Conservation (phyloP, 2,113 vertebrate species). For the Phylloscopus whistleri region DNA sequence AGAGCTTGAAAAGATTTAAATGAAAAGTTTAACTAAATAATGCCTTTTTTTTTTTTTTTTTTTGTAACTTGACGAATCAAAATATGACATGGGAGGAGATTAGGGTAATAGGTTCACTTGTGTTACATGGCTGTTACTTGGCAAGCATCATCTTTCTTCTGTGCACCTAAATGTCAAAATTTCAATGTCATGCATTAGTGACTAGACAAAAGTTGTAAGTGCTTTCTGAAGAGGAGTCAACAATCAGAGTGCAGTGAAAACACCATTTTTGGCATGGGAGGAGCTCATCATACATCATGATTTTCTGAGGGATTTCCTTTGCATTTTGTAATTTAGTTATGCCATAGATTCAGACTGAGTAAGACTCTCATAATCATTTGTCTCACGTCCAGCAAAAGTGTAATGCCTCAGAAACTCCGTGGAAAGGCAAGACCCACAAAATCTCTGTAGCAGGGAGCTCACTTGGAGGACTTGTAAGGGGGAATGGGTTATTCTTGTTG, state of each 20-base stretch:
- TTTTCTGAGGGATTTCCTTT: not conserved
- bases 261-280: not conserved
- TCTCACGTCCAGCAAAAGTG: not conserved
- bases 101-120: not conserved
- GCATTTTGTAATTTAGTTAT: not conserved
- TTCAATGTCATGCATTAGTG: not conserved
- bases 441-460: not conserved
- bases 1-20: not conserved
- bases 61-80: not conserved
- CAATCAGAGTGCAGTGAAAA: not conserved
- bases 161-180: not conserved
- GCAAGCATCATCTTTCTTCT: not conserved
- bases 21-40: not conserved
- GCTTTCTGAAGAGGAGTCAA: not conserved
- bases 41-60: not conserved
- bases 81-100: not conserved
- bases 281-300: fast-evolving
- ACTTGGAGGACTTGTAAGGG: not conserved
- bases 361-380: not conserved
- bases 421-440: not conserved
- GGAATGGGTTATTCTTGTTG: not conserved
- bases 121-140: not conserved
- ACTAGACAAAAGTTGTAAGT: not conserved
- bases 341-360: not conserved
- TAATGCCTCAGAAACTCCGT: not conserved